Evolutionary conservation across 2,113 vertebrate genomes (phyloP).

Genomic region (Coptodon rendalli): DNA sequence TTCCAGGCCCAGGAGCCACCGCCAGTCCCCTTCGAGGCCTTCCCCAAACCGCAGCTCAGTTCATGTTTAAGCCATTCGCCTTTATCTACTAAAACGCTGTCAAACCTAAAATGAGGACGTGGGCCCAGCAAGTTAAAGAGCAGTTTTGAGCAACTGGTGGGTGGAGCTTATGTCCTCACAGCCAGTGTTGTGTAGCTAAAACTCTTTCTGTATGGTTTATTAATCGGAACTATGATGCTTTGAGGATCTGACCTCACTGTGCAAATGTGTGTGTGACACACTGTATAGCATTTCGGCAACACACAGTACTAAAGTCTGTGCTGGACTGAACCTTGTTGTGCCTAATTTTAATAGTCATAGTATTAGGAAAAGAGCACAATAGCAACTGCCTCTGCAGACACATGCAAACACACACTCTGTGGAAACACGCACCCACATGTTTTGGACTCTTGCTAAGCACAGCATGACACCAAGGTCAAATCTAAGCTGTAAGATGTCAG

Average conservation of each 20-base stretch:
- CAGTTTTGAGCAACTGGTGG: neutral
- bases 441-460: neutral
- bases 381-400: neutral
- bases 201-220: neutral
- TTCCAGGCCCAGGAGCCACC: neutral
- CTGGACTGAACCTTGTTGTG: neutral
- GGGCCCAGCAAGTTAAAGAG: neutral
- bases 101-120: neutral
- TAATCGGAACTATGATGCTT: neutral
- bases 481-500: neutral
- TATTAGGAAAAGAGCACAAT: constrained; percentile 20
- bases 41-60: neutral
- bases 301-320: neutral
- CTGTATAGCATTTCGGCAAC: neutral
- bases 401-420: neutral
- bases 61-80: neutral
- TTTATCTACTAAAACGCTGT: neutral
- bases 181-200: neutral
- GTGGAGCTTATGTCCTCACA: neutral
- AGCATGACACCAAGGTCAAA: neutral
- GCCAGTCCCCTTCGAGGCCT: neutral
- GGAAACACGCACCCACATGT: neutral
- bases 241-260: neutral
- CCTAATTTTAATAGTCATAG: neutral
- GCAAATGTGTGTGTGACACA: neutral